phyloP scores from a whole-genome alignment of 1,140 invertebrate genomes.

The Diploscapter pachys region DNA sequence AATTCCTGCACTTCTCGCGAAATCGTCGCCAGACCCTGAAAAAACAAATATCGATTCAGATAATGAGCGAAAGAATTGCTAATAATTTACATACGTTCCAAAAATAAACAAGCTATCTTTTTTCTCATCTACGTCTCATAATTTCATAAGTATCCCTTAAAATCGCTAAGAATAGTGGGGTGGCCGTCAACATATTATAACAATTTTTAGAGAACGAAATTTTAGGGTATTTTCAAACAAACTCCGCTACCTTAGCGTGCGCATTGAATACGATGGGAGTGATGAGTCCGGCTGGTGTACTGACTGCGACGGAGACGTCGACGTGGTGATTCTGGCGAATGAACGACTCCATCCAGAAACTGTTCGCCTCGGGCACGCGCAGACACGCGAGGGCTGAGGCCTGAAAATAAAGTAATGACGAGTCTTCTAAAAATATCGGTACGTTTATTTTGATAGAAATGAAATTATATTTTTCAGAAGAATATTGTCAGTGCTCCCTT shows the following conservation, averaged over 20 bases:
- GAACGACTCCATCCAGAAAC: conserved; percentile 85
- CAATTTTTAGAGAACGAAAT: not conserved
- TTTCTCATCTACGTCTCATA: not conserved
- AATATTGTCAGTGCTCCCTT: too few species aligned
- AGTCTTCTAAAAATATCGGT: too few species aligned
- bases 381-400: conserved; percentile 81
- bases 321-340: conserved; percentile 90
- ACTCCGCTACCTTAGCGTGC: conserved; percentile 70
- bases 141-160: conserved; percentile 9
- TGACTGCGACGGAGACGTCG: conserved; percentile 93
- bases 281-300: conserved; percentile 88
- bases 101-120: not conserved
- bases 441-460: too few species aligned
- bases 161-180: not conserved
- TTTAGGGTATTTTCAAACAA: not conserved
- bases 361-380: conserved; percentile 90
- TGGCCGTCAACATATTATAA: too few species aligned
- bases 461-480: too few species aligned
- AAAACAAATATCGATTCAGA: conserved; percentile 48
- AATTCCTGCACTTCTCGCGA: conserved; percentile 78
- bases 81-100: conserved; percentile 18
- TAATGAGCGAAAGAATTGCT: not conserved
- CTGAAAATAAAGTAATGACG: not conserved
- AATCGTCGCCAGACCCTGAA: conserved; percentile 77
- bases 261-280: conserved; percentile 94